Percentiles rank a stretch among this genome's conserved stretches.
Conservation (phyloP, 2,888 invertebrate genomes). For the Frankliniella intonsa region DNA sequence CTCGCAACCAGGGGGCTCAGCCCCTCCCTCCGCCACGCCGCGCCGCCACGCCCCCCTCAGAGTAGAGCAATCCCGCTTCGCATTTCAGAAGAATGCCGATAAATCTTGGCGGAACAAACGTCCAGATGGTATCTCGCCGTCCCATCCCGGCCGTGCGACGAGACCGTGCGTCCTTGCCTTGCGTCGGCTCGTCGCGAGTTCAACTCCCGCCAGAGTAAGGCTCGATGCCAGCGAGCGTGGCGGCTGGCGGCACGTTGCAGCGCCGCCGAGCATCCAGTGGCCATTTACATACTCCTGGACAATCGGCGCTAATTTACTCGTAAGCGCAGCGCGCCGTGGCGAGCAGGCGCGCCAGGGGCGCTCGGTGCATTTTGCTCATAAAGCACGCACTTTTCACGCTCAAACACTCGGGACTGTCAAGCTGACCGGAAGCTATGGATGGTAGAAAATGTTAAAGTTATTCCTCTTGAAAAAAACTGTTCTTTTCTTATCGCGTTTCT, state of each 20-base stretch:
- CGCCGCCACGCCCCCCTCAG: background rate
- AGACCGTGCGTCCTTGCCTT: background rate
- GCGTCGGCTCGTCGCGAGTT: background rate
- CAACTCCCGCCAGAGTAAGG: background rate
- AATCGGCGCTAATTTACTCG: constrained; percentile 14
- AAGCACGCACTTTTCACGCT: no score
- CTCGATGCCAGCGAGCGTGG: background rate
- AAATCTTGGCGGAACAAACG: constrained; percentile 22
- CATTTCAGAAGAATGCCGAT: constrained; percentile 25
- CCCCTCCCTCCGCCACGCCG: constrained; percentile 7
- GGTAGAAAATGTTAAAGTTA: no score
- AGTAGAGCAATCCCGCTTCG: constrained; percentile 20
- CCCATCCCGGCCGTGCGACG: background rate
- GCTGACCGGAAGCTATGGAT: no score
- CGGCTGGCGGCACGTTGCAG: background rate
- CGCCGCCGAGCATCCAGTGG: background rate
- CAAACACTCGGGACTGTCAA: no score
- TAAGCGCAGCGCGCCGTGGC: background rate
- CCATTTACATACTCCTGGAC: background rate
- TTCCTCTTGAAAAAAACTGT: no score
- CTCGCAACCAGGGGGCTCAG: no score
- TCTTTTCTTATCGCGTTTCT: no score
- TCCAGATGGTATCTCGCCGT: constrained; percentile 13
- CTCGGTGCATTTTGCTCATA: background rate
- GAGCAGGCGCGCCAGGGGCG: background rate